Evolutionary conservation across 2,113 vertebrate species (phyloP), one percentile per base, ranked within the genome.

Genomic region (Chloropsis hardwickii): DNA sequence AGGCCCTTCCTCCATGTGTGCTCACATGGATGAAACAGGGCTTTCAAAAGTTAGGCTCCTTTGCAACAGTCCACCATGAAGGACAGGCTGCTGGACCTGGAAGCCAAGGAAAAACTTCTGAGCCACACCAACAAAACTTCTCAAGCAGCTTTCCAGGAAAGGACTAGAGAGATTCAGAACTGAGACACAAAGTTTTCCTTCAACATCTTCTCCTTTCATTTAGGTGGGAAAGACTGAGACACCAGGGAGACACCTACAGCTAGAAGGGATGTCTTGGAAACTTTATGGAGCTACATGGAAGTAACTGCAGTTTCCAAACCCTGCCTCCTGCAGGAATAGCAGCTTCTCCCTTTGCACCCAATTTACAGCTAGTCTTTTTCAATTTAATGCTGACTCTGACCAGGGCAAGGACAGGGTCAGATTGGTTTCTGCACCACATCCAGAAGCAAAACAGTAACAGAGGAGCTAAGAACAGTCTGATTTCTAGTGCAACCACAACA

Each of bases 401-500:
- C 64, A 92, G 51, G 31, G 50, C 50, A 92, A 90, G 48, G 73
- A 90, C 88, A 86, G 70, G 45, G 79, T 90, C 93, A 94, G 66
- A 71, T 10, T 56, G 67, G 82, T 57, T 90, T 95, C 84, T 78
- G 94, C 90, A 96, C 66, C 87, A 93, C 70, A 94, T 81, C 72
- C 88, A 86, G 60, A 90, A 95, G 87, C 83, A 89, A 82, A 85
- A 88, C 74, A 86, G 67, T 42, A 91, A 94, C 54, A 86, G 81
- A 94, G 71, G 93, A 96, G 77, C 92, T 92, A 95, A 80, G 64
- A 76, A 92, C 23, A 6, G 82, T 91, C 73, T 90, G 90, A 95
- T 92, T 95, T 97, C 83, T 94, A 97, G 95, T 95, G 92, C 90
- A 96, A 95, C 57, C 86, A 94, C 83, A 88, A 91, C n/a, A 73